Conservation (phyloP, 2,797 vertebrate species). For the Centroberyx gerrardi region DNA sequence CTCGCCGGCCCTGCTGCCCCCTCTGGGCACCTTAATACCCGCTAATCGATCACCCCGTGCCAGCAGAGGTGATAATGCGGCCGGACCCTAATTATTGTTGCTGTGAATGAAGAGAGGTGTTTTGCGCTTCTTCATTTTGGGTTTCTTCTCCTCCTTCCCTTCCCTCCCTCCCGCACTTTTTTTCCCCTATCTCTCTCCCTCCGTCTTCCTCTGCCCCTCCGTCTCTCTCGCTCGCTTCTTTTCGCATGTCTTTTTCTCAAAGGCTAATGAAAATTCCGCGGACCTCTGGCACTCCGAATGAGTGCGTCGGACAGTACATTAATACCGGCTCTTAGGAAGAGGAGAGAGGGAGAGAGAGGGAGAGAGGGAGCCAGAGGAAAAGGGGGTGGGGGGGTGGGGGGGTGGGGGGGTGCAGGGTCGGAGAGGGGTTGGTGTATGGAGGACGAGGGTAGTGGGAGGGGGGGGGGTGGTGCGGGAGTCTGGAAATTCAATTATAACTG, state of each 20-base stretch:
- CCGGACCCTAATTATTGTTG: constrained; percentile 76
- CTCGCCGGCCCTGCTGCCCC: constrained; percentile 60
- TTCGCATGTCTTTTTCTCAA: constrained; percentile 50
- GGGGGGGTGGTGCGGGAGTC: constrained; percentile 53
- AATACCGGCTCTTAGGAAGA: constrained; percentile 74
- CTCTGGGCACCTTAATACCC: constrained; percentile 74
- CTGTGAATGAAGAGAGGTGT: constrained; percentile 76
- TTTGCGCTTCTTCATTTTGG: constrained; percentile 65
- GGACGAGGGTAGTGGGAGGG: constrained; percentile 45
- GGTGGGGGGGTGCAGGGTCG: constrained; percentile 8
- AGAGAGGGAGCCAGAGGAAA: constrained; percentile 62
- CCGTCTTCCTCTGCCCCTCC: background rate
- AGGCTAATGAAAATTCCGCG: constrained; percentile 73
- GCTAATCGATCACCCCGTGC: constrained; percentile 78
- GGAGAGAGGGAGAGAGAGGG: constrained; percentile 29
- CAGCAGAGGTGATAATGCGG: constrained; percentile 71
- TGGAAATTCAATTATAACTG: constrained; percentile 85
- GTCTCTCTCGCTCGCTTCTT: constrained; percentile 25
- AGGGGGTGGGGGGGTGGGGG: constrained; percentile 2
- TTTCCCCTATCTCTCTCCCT: background rate
- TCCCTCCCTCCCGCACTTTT: background rate
- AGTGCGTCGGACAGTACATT: constrained; percentile 72
- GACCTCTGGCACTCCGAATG: constrained; percentile 65
- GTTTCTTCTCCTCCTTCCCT: constrained; percentile 29
- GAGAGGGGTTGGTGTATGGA: constrained; percentile 4